Evolutionary conservation across 2,888 invertebrate species (phyloP).

Genomic region (Tipula helvola): DNA sequence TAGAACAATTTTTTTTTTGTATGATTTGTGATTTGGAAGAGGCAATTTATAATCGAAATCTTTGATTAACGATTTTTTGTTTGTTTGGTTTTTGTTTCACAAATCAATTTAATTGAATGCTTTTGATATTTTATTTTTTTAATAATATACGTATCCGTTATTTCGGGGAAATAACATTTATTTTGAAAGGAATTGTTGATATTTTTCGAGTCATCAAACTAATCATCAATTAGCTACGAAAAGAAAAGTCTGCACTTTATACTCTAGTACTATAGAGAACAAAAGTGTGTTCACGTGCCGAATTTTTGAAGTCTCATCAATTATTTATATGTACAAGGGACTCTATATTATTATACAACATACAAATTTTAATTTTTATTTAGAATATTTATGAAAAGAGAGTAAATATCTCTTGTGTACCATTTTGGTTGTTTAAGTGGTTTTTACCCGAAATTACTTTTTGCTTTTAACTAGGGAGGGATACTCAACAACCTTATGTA

Average conservation of each 20-base stretch:
- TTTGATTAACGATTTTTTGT: background rate
- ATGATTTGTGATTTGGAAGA: background rate
- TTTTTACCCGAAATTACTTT: background rate
- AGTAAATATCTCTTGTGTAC: background rate
- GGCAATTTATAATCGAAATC: constrained; percentile 4
- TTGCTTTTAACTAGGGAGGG: background rate
- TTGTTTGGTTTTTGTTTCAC: background rate
- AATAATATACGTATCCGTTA: background rate
- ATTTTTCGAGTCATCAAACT: background rate
- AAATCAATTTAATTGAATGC: background rate
- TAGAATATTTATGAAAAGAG: background rate
- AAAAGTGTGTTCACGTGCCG: background rate
- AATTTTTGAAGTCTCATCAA: background rate
- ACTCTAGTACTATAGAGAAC: background rate
- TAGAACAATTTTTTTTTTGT: background rate
- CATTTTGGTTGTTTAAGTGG: background rate
- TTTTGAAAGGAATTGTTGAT: background rate
- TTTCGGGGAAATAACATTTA: background rate
- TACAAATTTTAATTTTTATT: background rate
- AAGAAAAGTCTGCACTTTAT: background rate
- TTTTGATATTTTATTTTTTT: background rate
- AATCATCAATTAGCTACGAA: background rate
- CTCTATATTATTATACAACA: background rate
- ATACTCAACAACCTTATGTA: background rate
- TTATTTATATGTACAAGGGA: background rate